Percentiles rank a stretch among this genome's conserved stretches.
Conservation (phyloP, 92 coral and sea anemone species). For the Nematostella vectensis region DNA sequence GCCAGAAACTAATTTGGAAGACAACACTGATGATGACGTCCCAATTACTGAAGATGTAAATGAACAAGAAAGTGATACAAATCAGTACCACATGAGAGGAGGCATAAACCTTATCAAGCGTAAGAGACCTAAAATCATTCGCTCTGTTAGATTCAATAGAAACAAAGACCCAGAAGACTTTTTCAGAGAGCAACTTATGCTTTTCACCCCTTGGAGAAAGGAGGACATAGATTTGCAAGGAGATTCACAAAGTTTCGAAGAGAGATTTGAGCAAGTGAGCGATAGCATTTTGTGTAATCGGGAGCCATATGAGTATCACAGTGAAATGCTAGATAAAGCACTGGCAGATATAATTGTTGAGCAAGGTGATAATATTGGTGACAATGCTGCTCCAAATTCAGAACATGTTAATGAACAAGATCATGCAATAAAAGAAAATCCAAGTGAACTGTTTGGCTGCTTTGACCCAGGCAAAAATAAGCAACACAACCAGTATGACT, state of each 20-base stretch:
- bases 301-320: slow-evolving; percentile 36
- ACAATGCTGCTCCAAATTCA: slow-evolving; percentile 30
- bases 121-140: slow-evolving; percentile 37
- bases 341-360: slow-evolving; percentile 25
- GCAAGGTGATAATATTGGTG: slow-evolving; percentile 20
- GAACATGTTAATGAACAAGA: slow-evolving; percentile 49
- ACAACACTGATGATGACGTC: no score
- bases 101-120: slow-evolving; percentile 48
- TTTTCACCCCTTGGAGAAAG: slow-evolving; percentile 44
- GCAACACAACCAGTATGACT: slow-evolving; percentile 48
- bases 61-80: slow-evolving; percentile 12
- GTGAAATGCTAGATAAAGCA: slow-evolving; percentile 43
- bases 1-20: slow-evolving; percentile 49
- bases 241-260: slow-evolving; percentile 33
- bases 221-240: slow-evolving; percentile 29
- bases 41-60: slow-evolving; percentile 30
- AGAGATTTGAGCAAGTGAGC: slow-evolving; percentile 37
- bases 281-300: slow-evolving; percentile 17
- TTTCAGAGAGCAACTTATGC: slow-evolving; percentile 56
- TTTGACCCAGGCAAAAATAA: slow-evolving; percentile 52
- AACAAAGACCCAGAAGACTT: slow-evolving; percentile 44
- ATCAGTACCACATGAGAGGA: slow-evolving; percentile 36
- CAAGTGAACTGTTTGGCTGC: slow-evolving; percentile 55
- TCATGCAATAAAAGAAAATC: slow-evolving; percentile 8
- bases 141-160: slow-evolving; percentile 49